These are phyloP conservation scores for Heliconius hortense DNA, from an alignment of 2,888 invertebrate genomes.

Conservation along the genomic window DNA sequence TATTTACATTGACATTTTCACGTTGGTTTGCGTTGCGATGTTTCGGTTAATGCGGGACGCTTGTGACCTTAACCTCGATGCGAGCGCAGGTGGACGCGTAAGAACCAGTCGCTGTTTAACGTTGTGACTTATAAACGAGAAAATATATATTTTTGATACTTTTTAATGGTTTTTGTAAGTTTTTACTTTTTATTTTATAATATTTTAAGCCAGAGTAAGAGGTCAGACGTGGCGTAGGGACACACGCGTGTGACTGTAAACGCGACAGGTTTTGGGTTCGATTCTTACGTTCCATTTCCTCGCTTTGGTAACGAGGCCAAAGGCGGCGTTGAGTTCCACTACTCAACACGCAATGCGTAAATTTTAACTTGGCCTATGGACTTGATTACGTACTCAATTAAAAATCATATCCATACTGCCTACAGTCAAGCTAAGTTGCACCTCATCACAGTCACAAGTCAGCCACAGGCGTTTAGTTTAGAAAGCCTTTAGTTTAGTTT, in stretches of 20 bases:
- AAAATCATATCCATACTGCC: background rate
- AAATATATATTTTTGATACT: background rate
- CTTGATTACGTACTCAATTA: background rate
- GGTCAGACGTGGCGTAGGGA: no score
- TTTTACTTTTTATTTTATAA: background rate
- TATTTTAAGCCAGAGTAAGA: background rate
- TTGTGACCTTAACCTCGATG: conserved; percentile 77
- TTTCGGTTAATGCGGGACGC: conserved; percentile 54
- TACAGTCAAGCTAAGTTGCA: background rate
- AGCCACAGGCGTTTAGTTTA: background rate
- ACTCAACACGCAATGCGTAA: no score
- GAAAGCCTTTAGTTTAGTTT: background rate
- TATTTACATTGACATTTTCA: conserved; percentile 68
- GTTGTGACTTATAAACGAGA: conserved; percentile 13
- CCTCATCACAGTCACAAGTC: no score
- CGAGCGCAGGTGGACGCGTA: conserved; percentile 57
- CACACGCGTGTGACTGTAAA: no score
- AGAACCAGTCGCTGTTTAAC: conserved; percentile 28
- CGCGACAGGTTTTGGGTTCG: no score
- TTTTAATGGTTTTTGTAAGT: background rate
- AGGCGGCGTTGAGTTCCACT: no score
- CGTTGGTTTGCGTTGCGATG: conserved; percentile 52
- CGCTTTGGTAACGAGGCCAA: no score
- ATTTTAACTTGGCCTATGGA: background rate
- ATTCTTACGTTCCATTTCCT: background rate